A percentile compares a stretch with the other conserved stretches of the same genome.
Conservation (phyloP, 1,140 invertebrate genomes). For the Pseudobourletiella spinata region DNA sequence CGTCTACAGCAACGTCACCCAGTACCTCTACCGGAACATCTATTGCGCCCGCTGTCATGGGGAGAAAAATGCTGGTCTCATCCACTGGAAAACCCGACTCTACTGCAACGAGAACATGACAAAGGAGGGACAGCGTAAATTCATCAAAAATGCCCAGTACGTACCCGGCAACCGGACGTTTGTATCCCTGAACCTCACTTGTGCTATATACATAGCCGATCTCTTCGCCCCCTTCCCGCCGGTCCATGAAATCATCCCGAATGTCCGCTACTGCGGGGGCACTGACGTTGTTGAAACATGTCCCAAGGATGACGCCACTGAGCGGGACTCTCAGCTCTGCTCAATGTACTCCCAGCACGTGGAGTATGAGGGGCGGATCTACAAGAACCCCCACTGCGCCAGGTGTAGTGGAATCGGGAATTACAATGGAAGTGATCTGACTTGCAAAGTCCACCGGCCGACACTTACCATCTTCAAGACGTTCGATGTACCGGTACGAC, state of each 20-base stretch:
- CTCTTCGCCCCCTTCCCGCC: background rate
- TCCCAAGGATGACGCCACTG: background rate
- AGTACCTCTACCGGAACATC: constrained; percentile 37
- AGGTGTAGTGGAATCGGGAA: constrained; percentile 36
- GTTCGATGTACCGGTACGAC: constrained; percentile 11
- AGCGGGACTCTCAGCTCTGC: constrained; percentile 4
- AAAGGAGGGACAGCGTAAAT: background rate
- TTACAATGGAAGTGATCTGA: background rate
- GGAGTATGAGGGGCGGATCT: constrained; percentile 1
- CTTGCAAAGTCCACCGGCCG: background rate
- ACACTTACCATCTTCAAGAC: constrained; percentile 1
- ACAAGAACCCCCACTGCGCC: constrained; percentile 43
- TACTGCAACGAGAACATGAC: constrained; percentile 14
- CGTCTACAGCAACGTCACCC: constrained; percentile 11
- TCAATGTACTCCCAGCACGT: constrained; percentile 13
- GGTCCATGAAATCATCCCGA: constrained; percentile 1
- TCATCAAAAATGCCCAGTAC: constrained; percentile 10
- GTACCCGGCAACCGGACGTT: background rate
- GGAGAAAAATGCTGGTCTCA: constrained; percentile 11
- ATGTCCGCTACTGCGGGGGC: constrained; percentile 21
- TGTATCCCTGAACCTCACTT: background rate
- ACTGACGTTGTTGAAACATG: constrained; percentile 11
- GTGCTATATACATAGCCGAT: constrained; percentile 5
- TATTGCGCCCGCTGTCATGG: constrained; percentile 39
- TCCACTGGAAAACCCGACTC: background rate